Evolutionary conservation across 2,797 vertebrate species (phyloP), one percentile per base, ranked within the genome.

Genomic region (Poeciliopsis paucimaculata): DNA sequence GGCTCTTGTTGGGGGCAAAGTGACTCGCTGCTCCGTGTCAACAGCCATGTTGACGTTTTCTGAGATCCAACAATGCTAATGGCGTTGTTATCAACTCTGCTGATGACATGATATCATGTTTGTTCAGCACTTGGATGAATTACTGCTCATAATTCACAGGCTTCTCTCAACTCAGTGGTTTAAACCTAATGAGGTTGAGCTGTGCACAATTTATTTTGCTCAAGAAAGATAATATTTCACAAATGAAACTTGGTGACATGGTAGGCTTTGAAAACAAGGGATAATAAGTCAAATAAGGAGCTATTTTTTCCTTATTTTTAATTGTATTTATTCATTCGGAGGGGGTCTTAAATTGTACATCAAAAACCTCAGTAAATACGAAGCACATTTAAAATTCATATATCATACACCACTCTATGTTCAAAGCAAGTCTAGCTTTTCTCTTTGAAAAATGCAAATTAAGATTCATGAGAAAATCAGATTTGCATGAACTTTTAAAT

Each of bases 1-100:
- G 43, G 76, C 79, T 87, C 55, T 85, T 88, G 89, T 86, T 90
- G 78, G 81, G 36, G 80, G 66, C 39, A 85, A 79, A 87, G 81
- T 83, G 89, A 91, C 75, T 92, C 87, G 82, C 55, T 78, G 80
- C 73, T 88, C 78, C 36, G 71, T 76, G 86, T 91, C 88, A 88
- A 84, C 82, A 84, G 75, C 80, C 72, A 73, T 2, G 45, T 15
- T 73, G 79, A 73, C 86, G 62, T 81, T 75, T 85, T 82, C 84
- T 85, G 82, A 76, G 74, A 81, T 81, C 81, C 72, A 81, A 87
- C 76, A 75, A 78, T 77, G 82, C 84, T 91, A 84, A 91, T 85
- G 81, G 86, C 86, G 86, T 84, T 84, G 85, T 85, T 85, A 85
- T 88, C 84, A 89, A 87, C 77, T 76, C 73, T 41, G 79, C 2